Evolutionary conservation across 2,888 invertebrate species (phyloP).

Genomic region (Thymelicus lineola): DNA sequence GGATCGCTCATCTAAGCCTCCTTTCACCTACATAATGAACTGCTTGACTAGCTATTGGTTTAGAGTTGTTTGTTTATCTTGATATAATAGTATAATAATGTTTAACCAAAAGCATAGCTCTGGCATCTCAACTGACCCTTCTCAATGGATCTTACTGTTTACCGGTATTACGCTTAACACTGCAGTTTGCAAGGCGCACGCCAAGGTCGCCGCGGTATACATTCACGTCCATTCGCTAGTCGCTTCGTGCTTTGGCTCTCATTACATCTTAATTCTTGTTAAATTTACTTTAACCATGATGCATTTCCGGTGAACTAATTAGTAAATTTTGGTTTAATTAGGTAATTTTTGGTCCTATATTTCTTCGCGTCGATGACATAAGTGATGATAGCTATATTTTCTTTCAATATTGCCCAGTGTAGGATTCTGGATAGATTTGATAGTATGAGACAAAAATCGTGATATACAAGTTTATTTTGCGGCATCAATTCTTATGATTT

Average conservation of each 20-base stretch:
- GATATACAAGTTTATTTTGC: no score
- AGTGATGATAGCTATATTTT: no score
- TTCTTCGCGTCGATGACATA: not conserved
- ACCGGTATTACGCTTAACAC: conserved; percentile 18
- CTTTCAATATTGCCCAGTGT: no score
- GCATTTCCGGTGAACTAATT: conserved; percentile 24
- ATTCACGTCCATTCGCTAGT: conserved; percentile 22
- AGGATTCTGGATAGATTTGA: no score
- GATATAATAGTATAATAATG: not conserved
- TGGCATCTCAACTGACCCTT: not conserved
- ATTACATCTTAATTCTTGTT: conserved; percentile 24
- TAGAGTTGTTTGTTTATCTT: no score
- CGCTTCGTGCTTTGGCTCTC: conserved; percentile 30
- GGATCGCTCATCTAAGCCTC: no score
- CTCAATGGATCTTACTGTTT: not conserved
- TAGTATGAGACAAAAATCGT: no score
- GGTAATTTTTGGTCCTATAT: not conserved
- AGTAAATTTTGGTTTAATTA: not conserved
- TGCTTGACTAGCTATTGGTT: not conserved
- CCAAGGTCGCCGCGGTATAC: conserved; percentile 29
- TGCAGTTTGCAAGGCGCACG: conserved; percentile 26
- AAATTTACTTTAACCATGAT: conserved; percentile 9
- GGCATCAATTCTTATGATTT: no score
- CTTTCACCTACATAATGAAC: not conserved
- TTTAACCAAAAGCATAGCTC: not conserved